Evolutionary conservation across 2,888 invertebrate genomes (phyloP).

Genomic region (Gryllus longicercus): DNA sequence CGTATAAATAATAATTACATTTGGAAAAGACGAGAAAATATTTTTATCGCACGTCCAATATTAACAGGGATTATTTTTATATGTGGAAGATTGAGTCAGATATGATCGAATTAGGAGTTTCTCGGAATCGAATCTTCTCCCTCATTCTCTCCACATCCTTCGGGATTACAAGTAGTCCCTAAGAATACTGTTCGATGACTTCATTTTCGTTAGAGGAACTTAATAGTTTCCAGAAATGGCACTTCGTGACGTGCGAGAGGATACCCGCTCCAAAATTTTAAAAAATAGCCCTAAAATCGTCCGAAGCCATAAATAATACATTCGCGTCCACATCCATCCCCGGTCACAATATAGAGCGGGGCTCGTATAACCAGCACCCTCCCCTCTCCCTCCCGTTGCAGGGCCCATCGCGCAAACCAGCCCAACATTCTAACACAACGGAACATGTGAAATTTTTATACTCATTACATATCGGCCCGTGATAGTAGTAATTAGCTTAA

Average conservation of each 20-base stretch:
- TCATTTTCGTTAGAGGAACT: neutral
- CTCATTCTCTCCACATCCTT: no score
- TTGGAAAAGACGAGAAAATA: no score
- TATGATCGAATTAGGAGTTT: no score
- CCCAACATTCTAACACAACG: neutral
- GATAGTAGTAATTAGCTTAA: constrained; percentile 17
- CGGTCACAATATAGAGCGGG: neutral
- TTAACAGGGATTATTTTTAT: no score
- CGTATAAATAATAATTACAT: no score
- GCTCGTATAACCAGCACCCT: no score
- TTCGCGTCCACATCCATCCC: constrained; percentile 1
- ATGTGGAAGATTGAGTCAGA: no score
- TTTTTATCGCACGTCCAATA: no score
- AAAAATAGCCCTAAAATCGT: neutral
- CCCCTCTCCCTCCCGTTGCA: neutral
- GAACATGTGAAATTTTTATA: constrained; percentile 17
- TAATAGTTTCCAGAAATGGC: neutral
- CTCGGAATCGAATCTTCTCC: no score
- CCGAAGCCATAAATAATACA: constrained; percentile 17
- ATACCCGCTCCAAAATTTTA: neutral
- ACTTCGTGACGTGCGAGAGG: neutral
- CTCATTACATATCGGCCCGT: constrained; percentile 10
- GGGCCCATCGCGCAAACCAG: neutral
- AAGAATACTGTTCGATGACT: neutral
- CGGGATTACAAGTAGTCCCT: neutral